Evolutionary conservation across 2,888 invertebrate species (phyloP).

Genomic region (Pasiphila rectangulata): DNA sequence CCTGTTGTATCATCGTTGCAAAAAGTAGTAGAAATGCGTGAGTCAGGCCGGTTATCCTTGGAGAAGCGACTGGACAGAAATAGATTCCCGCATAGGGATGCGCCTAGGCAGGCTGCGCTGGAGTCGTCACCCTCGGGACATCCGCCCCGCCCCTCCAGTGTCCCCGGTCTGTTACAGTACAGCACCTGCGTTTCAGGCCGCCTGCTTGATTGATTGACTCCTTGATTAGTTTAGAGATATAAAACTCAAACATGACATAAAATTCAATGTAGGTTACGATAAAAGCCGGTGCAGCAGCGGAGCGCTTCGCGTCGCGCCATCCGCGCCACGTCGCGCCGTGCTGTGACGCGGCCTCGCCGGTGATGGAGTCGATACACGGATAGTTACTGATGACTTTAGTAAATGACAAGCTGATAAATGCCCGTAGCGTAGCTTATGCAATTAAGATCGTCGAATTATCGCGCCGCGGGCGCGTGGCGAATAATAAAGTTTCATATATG

Average conservation of each 20-base stretch:
- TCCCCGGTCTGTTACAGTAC: conserved; percentile 12
- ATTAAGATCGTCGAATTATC: conserved; percentile 52
- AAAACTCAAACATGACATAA: conserved; percentile 14
- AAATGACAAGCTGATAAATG: conserved; percentile 17
- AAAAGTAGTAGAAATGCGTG: conserved; percentile 36
- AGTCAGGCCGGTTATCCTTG: conserved; percentile 48
- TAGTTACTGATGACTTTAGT: conserved; percentile 5
- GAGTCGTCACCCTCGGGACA: conserved; percentile 12
- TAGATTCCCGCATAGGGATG: conserved; percentile 24
- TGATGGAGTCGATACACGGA: not conserved
- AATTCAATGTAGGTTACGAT: conserved; percentile 24
- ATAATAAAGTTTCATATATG: conserved; percentile 45
- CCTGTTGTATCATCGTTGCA: conserved; percentile 50
- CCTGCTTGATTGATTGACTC: no score
- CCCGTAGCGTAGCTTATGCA: conserved; percentile 48
- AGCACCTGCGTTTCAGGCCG: no score
- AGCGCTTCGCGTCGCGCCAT: no score
- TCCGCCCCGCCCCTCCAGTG: conserved; percentile 12
- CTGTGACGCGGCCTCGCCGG: no score
- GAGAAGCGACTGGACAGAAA: conserved; percentile 25
- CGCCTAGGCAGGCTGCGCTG: conserved; percentile 21
- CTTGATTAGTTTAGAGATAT: no score
- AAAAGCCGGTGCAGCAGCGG: conserved; percentile 8
- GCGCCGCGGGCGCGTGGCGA: conserved; percentile 41
- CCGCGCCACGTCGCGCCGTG: conserved; percentile 12